Evolutionary conservation across 92 coral and sea anemone species (phyloP), one percentile per base, ranked within the genome.

Genomic region (Epizoanthus stellaris): DNA sequence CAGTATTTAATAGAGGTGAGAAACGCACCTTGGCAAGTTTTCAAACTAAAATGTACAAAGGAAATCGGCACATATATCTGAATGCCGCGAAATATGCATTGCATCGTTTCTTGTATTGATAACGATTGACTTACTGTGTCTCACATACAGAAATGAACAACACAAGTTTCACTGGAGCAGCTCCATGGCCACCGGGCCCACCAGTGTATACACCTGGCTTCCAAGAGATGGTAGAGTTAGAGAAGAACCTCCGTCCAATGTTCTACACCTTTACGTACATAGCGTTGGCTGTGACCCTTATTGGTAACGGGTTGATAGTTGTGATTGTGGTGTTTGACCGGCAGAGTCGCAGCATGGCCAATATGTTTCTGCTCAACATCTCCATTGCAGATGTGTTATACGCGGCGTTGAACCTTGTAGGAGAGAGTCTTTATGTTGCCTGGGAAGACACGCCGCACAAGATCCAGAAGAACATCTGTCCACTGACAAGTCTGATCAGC

Each of bases 321-420:
- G 20, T 77, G 72, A 87, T 88, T 11, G 84, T 91, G 56, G 12
- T 73, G 17, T 76, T 82, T 15, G 91, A 91, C 85, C 81, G 70
- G 40, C 85, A 80, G 53, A 65, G 87, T 43, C 94, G 82, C 23
- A 82, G 84, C 4, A 70, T 91, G 80, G 91, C 87, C 5, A 91
- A 91, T 30, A 38, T 87, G 2, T 91, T 88, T 62, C 89, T 91
- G 21, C 42, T 87, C 20, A 91, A 91, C 83, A 70, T 91, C 57
- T 91, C 94, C 64, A 66, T 91, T 25, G 90, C 91, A 2, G 94
- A 91, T 67, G 82, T 85, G 4, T 17, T 87, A 15, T 90, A 87
- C 75, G 68, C 90, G 3, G 57, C 86, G 73, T 76, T 83, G 34
- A 87, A 90, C 70, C 45, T 90, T 17, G 93, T 82, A 3, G 93